Conservation (phyloP, 2,797 vertebrate genomes). For the Neosalanx taihuensis region DNA sequence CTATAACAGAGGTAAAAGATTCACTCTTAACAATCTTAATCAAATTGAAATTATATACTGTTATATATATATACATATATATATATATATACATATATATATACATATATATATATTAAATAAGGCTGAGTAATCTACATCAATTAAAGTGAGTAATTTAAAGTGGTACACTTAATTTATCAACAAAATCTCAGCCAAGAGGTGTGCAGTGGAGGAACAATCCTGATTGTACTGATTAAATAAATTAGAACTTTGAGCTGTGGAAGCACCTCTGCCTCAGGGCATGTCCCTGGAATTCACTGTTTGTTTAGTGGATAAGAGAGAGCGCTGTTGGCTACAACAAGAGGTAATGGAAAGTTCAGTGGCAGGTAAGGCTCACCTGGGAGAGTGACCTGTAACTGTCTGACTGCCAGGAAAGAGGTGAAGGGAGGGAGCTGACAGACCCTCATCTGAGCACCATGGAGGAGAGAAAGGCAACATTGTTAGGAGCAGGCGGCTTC, state of each 20-base stretch:
- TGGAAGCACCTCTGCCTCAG: constrained; percentile 65
- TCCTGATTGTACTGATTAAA: constrained; percentile 51
- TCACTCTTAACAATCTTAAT: too few species aligned
- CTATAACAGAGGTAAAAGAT: too few species aligned
- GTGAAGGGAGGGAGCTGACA: constrained; percentile 45
- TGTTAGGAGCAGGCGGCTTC: constrained; percentile 56
- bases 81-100: too few species aligned
- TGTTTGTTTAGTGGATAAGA: constrained; percentile 66
- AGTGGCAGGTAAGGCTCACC: constrained; percentile 69
- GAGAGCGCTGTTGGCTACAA: constrained; percentile 39
- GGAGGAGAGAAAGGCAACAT: constrained; percentile 67
- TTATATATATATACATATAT: too few species aligned
- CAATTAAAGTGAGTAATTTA: constrained; percentile 5
- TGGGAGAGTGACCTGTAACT: constrained; percentile 64
- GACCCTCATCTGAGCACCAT: constrained; percentile 53
- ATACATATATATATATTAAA: too few species aligned
- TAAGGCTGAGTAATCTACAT: constrained; percentile 2
- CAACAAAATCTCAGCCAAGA: constrained; percentile 38
- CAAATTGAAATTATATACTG: too few species aligned
- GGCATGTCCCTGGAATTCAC: constrained; percentile 67
- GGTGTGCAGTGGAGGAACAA: constrained; percentile 42
- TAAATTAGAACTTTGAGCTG: constrained; percentile 56
- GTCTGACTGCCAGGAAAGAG: constrained; percentile 56
- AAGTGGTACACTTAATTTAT: constrained; percentile 16
- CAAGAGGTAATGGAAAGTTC: constrained; percentile 70